A percentile compares a stretch with the other conserved stretches of the same genome.
phyloP scores from a whole-genome alignment of 2,797 vertebrate genomes.

The Phataginus tricuspis region DNA sequence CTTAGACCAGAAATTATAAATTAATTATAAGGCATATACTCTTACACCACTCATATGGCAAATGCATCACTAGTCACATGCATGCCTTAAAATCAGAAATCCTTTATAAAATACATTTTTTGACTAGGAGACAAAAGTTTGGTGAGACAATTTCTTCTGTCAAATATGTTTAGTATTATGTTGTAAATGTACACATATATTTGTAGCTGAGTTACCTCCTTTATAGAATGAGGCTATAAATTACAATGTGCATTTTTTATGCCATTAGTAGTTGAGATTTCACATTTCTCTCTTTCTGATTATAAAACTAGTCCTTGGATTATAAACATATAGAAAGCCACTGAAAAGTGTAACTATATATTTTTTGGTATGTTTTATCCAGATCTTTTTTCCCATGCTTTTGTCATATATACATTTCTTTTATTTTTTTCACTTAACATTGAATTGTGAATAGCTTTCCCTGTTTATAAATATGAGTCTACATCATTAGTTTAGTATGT shows the following conservation, averaged over 20 bases:
- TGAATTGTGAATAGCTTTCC: background rate
- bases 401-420: background rate
- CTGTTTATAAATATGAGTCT: background rate
- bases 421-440: background rate
- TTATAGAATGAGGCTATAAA: background rate
- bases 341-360: background rate
- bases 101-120: background rate
- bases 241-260: background rate
- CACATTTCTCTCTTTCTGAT: background rate
- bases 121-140: background rate
- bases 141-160: background rate
- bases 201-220: background rate
- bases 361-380: background rate
- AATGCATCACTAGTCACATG: background rate
- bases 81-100: constrained; percentile 3
- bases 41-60: background rate
- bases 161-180: background rate
- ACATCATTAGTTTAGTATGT: background rate
- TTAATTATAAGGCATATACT: background rate
- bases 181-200: background rate
- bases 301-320: background rate
- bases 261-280: constrained; percentile 15
- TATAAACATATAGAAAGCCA: constrained; percentile 32
- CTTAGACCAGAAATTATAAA: constrained; percentile 20
- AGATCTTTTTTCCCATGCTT: background rate